A percentile compares a stretch with the other conserved stretches of the same genome.
Conservation (phyloP, 2,888 invertebrate genomes). For the Drosophila nr. fundita region DNA sequence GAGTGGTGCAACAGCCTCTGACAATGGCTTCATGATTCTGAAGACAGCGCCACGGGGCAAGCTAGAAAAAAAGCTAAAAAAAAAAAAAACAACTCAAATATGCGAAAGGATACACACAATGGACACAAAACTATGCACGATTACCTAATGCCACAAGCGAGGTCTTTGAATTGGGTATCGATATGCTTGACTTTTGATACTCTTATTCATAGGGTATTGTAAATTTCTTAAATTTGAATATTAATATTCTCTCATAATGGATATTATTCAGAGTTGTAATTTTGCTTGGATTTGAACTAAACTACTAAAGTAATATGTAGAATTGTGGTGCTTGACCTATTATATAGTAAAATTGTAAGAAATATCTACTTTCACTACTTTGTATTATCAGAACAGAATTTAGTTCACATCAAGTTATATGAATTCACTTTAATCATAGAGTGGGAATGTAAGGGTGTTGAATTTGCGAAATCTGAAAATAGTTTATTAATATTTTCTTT, state of each 20-base stretch:
- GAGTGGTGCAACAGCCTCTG: constrained; percentile 67
- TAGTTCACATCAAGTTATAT: not conserved
- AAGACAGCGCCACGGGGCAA: constrained; percentile 58
- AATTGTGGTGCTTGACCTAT: not conserved
- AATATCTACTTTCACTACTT: not conserved
- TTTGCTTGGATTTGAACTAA: not conserved
- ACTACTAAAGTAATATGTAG: not conserved
- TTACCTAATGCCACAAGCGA: constrained; percentile 64
- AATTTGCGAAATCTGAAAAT: not conserved
- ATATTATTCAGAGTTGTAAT: too few species aligned
- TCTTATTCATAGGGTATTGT: not conserved
- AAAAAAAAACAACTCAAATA: constrained; percentile 40
- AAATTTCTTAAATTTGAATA: not conserved
- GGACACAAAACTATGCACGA: constrained; percentile 51
- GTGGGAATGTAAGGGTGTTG: not conserved
- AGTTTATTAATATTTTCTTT: constrained; percentile 3
- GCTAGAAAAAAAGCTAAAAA: constrained; percentile 18
- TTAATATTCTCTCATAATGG: not conserved
- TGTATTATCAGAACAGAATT: not conserved
- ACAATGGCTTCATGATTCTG: constrained; percentile 76
- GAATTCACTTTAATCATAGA: not conserved
- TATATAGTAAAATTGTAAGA: not conserved
- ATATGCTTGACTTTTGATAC: constrained; percentile 4
- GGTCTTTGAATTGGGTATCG: constrained; percentile 22
- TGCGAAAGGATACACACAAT: constrained; percentile 69